Evolutionary conservation across 2,888 invertebrate genomes (phyloP).

Genomic region (Drosophila phalerata): DNA sequence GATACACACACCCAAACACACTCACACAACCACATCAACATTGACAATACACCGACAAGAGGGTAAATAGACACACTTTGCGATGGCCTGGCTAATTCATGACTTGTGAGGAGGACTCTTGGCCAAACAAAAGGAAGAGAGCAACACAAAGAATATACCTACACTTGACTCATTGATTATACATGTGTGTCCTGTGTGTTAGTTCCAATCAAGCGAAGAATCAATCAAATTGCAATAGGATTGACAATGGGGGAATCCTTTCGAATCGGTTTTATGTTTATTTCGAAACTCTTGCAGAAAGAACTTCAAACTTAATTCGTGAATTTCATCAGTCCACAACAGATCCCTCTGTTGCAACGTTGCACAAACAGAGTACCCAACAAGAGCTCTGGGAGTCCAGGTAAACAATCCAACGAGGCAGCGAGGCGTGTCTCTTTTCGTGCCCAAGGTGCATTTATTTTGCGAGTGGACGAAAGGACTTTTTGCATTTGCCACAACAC

Average conservation of each 20-base stretch:
- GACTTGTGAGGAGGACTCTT: constrained; percentile 69
- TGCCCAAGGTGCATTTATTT: constrained; percentile 44
- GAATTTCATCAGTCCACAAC: neutral
- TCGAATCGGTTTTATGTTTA: constrained; percentile 4
- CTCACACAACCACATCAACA: constrained; percentile 8
- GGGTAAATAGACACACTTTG: constrained; percentile 60
- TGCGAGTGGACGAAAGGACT: constrained; percentile 53
- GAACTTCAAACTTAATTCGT: constrained; percentile 16
- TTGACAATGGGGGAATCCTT: constrained; percentile 36
- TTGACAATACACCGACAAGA: constrained; percentile 4
- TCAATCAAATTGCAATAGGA: constrained; percentile 74
- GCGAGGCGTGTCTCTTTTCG: constrained; percentile 20
- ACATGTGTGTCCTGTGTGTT: constrained; percentile 47
- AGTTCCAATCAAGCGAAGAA: constrained; percentile 62
- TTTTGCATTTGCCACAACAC: constrained; percentile 69
- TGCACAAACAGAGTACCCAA: constrained; percentile 2
- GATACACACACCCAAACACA: constrained; percentile 28
- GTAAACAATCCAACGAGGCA: constrained; percentile 24
- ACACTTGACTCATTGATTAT: constrained; percentile 53
- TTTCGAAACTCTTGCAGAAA: constrained; percentile 4
- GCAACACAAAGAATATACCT: constrained; percentile 53
- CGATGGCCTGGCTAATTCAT: constrained; percentile 67
- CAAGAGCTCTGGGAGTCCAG: constrained; percentile 2
- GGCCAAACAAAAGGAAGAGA: constrained; percentile 57
- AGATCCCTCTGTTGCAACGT: neutral